Base-by-base conservation (phyloP, 92 coral and sea anemone genomes). In the Epizoanthus fatuus region DNA sequence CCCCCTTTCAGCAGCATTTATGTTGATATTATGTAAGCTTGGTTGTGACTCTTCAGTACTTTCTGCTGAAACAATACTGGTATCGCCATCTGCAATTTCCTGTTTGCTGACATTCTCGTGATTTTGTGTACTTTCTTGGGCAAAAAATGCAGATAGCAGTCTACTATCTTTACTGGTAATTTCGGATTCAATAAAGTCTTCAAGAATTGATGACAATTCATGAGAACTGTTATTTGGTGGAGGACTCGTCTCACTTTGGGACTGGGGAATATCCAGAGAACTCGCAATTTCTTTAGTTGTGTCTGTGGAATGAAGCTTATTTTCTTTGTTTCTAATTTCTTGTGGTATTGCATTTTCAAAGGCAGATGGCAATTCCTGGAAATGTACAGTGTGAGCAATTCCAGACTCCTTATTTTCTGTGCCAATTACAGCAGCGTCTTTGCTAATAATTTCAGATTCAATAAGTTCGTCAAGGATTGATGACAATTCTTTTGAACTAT, bases 181-280 rank as follows among this genome's bases (percentile, higher is more conserved):
- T 37, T 75, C 81, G 19, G 81, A 75, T 39, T 75, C 81, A 29
- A 75, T 75, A n/a, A 75, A 57, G 12, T 75, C 81, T 75, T 75
- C 35, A 1, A 75, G 81, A 55, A 75, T 75, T 38, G 81, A 75
- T 10, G 67, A 75, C 4, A 56, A 57, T 17, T 75, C 81, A 5
- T 56, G 81, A 56, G 38, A 55, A 37, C 63, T 75, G 13, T 75
- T 75, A 19, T 60, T 37, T 5, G 53, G 67, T n/a, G 51, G 62
- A 0, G 67, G 29, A 10, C 37, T 75, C 42, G 25, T 7, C 63
- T 57, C 38, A 19, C 40, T 55, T 38, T 74, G 65, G 15, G 38
- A 17, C 19, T 54, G 47, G 7, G 65, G 53, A 38, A 39, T 74
- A 55, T n/a, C 6, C 52, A 40, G 19, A 42, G 7, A 20, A 40